phyloP scores from a whole-genome alignment of 2,113 vertebrate species.

The Fulmarus glacialis region DNA sequence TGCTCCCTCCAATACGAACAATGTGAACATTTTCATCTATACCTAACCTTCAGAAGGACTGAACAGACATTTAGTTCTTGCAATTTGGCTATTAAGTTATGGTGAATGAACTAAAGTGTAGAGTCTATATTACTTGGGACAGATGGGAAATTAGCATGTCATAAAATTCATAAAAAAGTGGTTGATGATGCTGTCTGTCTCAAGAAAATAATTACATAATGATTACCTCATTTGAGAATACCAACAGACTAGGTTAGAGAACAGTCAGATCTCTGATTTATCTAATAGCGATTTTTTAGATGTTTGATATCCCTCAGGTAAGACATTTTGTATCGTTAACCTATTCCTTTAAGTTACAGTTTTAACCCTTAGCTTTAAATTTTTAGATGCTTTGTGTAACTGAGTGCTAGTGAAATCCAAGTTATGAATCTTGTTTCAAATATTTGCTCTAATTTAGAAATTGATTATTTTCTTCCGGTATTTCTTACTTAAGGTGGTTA shows the following conservation, averaged over 20 bases:
- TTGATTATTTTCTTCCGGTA: not conserved
- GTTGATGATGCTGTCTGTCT: conserved; percentile 67
- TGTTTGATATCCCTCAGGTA: not conserved
- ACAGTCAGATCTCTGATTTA: not conserved
- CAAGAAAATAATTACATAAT: conserved; percentile 72
- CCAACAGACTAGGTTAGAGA: not conserved
- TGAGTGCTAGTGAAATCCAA: not conserved
- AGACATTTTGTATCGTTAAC: not conserved
- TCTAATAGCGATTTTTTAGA: not conserved
- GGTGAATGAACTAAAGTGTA: conserved; percentile 64
- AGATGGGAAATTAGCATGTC: conserved; percentile 82
- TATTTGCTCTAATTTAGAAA: not conserved
- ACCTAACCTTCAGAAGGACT: conserved; percentile 58
- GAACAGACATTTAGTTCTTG: conserved; percentile 49
- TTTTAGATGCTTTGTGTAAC: not conserved
- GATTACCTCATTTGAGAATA: conserved; percentile 55
- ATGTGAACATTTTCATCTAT: conserved; percentile 15
- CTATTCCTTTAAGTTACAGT: not conserved
- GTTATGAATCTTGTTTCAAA: not conserved
- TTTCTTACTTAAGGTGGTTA: not conserved
- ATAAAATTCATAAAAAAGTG: conserved; percentile 76
- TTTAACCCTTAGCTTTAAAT: not conserved
- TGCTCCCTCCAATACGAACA: not conserved
- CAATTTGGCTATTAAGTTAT: conserved; percentile 51
- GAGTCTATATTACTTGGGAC: conserved; percentile 57